Evolutionary conservation across 2,888 invertebrate genomes (phyloP), one percentile per base, ranked within the genome.

Genomic region (Ophioninae sp.): DNA sequence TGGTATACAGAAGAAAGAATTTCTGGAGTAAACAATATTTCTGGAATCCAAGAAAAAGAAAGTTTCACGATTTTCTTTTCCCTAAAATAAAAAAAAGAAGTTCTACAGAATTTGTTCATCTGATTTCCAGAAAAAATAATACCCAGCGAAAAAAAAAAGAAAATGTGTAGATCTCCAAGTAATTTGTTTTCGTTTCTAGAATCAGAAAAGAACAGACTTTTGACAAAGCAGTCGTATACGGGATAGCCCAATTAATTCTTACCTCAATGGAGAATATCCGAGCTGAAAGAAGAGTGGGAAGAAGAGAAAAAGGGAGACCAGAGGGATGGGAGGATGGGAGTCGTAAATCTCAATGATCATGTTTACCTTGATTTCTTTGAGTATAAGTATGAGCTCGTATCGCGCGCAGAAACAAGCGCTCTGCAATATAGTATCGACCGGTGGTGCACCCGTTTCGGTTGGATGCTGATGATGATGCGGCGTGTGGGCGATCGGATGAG

Each of bases 351-450:
- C 7, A n/a, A 21, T 6, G 21, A 1, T 23, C 6, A 30, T 21
- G 56, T 65, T 89, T 88, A 93, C 92, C 92, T 93, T 93, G 93
- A 97, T 95, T 95, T 99, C 99, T 94, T 98, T 98, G 91, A 99
- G 95, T 93, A 99, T 99, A 93, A 97, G 96, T 91, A 97, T 96
- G 94, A 99, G 96, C 95, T 99, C 98, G 94, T 97, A 97, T 94
- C 97, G 97, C 91, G 97, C 97, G 93, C 97, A 97, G 93, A 97
- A 96, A 94, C 97, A 97, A 93, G 97, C 96, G 93, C 96, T 96
- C 93, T 96, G 96, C 91, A 96, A 95, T 87, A 95, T 94, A 89
- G 95, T 95, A 93, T 95, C 95, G 92, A 96, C 95, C 93, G 96
- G 95, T 90, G 96, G 95, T 86, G 96, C 96, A 87, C 95, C 94